Base-by-base conservation (phyloP, 2,888 invertebrate genomes). In the Hylaea fasciaria region DNA sequence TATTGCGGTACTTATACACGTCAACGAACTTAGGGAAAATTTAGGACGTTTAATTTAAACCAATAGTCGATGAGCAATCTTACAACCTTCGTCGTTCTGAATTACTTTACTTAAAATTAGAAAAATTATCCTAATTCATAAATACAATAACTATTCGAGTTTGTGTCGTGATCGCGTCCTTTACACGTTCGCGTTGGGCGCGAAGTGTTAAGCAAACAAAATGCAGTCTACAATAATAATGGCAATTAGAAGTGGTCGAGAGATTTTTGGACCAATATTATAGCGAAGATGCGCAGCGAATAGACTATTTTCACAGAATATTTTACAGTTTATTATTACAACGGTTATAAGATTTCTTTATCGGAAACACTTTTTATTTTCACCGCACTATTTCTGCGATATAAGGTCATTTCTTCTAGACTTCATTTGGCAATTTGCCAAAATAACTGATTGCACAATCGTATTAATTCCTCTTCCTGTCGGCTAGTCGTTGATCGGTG, bases 111-210 rank as follows among this genome's bases (percentile, higher is more conserved):
- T 65, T 74, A 73, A 70, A 51, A 56, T 71, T 75, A 10, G 7
- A 32, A 68, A 70, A 74, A 72, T 71, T 76, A 74, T 60, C 74
- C 66, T 72, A 82, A 81, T 60, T 57, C 69, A 78, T 80, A 84
- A 80, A 82, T 82, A 81, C 62, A 68, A 75, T 73, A 80, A 76
- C 72, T 86, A 88, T 89, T 89, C 87, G 84, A 88, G 86, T 84
- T 82, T 79, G 75, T 79, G 76, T 82, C 77, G 71, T 72, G 71
- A 76, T 72, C 72, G 69, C 66, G 65, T 70, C 61, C 66, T 39
- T 50, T 16, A 2, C 48, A 55, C 57, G 10, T 14, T 14, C 16
- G 37, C 47, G 14, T 12, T 45, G 29, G n/a, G 14, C 14, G 29
- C 45, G 13, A 11, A 22, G 37, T 48, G 17, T 54, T 16, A n/a